These are phyloP conservation scores for Plebejus melissa DNA, from an alignment of 2,888 invertebrate genomes.

Conservation along the genomic window DNA sequence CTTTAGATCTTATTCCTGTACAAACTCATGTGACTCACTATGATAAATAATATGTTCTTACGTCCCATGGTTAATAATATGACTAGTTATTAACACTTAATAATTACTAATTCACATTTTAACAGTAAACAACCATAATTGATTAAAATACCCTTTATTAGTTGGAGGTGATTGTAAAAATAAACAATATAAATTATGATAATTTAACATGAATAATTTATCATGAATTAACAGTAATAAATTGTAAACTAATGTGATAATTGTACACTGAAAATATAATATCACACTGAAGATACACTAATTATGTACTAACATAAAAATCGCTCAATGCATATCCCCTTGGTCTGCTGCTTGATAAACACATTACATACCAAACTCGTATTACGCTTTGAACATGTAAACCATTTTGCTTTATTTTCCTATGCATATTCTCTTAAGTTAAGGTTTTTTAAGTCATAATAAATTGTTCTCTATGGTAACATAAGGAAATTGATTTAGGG, in stretches of 20 bases:
- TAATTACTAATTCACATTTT: not conserved
- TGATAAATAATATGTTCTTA: not conserved
- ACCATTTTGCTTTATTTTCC: not conserved
- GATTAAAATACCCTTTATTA: not conserved
- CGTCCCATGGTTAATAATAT: not conserved
- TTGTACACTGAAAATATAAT: not conserved
- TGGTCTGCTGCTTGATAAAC: constrained; percentile 68
- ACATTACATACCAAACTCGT: not conserved
- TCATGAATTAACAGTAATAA: not conserved
- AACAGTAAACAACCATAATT: not conserved
- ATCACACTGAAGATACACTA: constrained; percentile 18
- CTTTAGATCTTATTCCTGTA: not conserved
- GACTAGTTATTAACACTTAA: not conserved
- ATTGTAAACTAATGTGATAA: not conserved
- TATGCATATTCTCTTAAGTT: not conserved
- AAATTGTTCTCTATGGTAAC: too few relatives aligned
- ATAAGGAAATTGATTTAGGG: too few relatives aligned
- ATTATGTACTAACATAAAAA: constrained; percentile 42
- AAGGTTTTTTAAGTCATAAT: not conserved
- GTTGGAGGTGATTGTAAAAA: not conserved
- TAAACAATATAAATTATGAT: too few relatives aligned
- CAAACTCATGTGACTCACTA: not conserved
- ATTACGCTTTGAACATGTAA: constrained; percentile 7
- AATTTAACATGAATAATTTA: not conserved
- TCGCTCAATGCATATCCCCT: constrained; percentile 68